Conservation (phyloP, 1,140 invertebrate genomes). For the Sitophilus oryzae region DNA sequence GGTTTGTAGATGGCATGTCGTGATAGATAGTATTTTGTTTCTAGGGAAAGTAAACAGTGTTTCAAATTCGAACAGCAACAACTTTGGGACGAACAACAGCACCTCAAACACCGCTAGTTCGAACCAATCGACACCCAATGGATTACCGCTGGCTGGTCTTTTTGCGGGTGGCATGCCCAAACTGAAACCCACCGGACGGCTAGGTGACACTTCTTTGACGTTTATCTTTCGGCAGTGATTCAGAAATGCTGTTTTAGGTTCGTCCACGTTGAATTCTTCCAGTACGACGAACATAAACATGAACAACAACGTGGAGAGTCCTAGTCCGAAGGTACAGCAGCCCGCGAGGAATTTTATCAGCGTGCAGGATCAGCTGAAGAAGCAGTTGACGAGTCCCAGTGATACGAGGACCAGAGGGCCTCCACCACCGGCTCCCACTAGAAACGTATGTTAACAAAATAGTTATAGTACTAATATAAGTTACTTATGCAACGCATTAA, state of each 20-base stretch:
- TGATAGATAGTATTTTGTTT: too few relatives aligned
- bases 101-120: conserved; percentile 39
- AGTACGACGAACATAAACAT: conserved; percentile 11
- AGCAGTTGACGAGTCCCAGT: conserved; percentile 38
- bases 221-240: neutral
- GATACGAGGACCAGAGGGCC: conserved; percentile 38
- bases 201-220: neutral
- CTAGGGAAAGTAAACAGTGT: conserved; percentile 32
- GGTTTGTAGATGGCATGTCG: too few relatives aligned
- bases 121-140: conserved; percentile 41
- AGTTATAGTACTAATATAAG: too few relatives aligned
- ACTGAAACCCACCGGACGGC: conserved; percentile 59
- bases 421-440: conserved; percentile 33
- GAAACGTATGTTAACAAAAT: conserved; percentile 29
- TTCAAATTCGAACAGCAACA: conserved; percentile 23
- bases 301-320: conserved; percentile 16
- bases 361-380: conserved; percentile 39
- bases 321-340: conserved; percentile 12
- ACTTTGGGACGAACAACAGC: conserved; percentile 37
- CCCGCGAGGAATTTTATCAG: conserved; percentile 33
- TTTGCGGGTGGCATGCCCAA: conserved; percentile 86
- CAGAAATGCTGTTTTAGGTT: neutral
- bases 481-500: too few relatives aligned
- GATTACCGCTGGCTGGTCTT: conserved; percentile 63
- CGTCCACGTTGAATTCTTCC: conserved; percentile 9